phyloP scores from a whole-genome alignment of 64 coral and sea anemone species.

The Stichodactyla helianthus region DNA sequence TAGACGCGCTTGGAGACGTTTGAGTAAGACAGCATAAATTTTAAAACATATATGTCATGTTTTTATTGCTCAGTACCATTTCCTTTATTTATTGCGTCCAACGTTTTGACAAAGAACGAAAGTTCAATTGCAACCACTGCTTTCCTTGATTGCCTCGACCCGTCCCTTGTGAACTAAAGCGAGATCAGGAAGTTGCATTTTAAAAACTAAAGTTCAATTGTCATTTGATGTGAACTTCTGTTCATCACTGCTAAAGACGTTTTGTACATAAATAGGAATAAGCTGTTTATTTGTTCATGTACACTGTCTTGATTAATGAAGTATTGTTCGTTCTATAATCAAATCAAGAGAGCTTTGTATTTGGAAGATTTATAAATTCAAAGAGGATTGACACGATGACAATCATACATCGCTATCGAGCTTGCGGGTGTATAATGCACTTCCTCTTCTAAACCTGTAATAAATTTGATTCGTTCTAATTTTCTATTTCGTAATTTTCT shows the following conservation, averaged over 20 bases:
- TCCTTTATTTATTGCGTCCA: not conserved
- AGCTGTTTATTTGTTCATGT: not conserved
- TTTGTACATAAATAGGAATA: not conserved
- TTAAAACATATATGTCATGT: not conserved
- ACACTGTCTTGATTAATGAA: not conserved
- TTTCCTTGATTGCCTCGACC: not conserved
- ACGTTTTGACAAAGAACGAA: not conserved
- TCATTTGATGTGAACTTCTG: not conserved
- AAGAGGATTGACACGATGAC: not conserved
- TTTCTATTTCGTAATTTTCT: too few relatives aligned
- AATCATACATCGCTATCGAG: not conserved
- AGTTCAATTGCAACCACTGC: not conserved
- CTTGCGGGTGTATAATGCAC: too few relatives aligned
- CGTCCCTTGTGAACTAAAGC: too few relatives aligned
- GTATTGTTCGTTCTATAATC: not conserved
- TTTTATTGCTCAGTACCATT: not conserved
- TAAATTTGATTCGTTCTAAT: too few relatives aligned
- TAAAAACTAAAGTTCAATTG: not conserved
- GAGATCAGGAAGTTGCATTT: too few relatives aligned
- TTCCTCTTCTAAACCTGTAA: too few relatives aligned
- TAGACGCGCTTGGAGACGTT: constrained; percentile 59
- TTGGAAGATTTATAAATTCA: not conserved
- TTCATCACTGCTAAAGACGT: not conserved
- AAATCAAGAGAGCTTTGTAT: not conserved
- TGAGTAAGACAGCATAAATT: constrained; percentile 46